These are phyloP conservation scores for Phanerotoma sp. DNA, from an alignment of 2,888 invertebrate species.

Conservation along the genomic window DNA sequence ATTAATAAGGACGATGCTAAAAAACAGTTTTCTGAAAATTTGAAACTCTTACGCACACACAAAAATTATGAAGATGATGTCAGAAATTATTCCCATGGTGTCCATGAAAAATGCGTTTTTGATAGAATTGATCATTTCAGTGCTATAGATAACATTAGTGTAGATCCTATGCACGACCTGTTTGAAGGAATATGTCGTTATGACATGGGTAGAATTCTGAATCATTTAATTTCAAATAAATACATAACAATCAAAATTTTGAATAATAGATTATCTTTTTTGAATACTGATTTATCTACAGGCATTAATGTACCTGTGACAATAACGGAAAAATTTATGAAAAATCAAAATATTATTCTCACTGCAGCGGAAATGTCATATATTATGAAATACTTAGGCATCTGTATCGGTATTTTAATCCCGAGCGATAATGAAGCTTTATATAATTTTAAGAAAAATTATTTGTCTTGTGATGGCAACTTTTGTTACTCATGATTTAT, in stretches of 20 bases:
- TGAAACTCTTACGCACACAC: no score
- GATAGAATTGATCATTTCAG: conserved; percentile 37
- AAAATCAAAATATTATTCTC: conserved; percentile 23
- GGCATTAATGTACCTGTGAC: conserved; percentile 18
- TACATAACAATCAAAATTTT: conserved; percentile 23
- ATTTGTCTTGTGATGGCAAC: conserved; percentile 6
- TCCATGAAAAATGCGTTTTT: conserved; percentile 35
- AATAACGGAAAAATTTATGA: conserved; percentile 11
- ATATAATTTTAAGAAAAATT: conserved; percentile 20
- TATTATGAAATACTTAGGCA: conserved; percentile 28
- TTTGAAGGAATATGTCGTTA: conserved; percentile 25
- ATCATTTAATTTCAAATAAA: conserved; percentile 28
- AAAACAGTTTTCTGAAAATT: neutral
- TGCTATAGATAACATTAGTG: conserved; percentile 33
- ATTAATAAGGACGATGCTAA: conserved; percentile 17
- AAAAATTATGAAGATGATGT: conserved; percentile 32
- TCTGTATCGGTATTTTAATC: conserved; percentile 28
- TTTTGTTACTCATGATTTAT: conserved; percentile 1
- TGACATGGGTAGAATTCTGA: conserved; percentile 26
- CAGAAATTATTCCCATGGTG: conserved; percentile 29
- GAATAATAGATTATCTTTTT: conserved; percentile 23
- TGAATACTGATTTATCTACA: conserved; percentile 22
- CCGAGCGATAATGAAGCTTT: conserved; percentile 22
- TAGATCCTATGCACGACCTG: conserved; percentile 40
- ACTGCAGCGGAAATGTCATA: conserved; percentile 31